Conservation (phyloP, 1,140 invertebrate genomes). For the Drosophila azteca region DNA sequence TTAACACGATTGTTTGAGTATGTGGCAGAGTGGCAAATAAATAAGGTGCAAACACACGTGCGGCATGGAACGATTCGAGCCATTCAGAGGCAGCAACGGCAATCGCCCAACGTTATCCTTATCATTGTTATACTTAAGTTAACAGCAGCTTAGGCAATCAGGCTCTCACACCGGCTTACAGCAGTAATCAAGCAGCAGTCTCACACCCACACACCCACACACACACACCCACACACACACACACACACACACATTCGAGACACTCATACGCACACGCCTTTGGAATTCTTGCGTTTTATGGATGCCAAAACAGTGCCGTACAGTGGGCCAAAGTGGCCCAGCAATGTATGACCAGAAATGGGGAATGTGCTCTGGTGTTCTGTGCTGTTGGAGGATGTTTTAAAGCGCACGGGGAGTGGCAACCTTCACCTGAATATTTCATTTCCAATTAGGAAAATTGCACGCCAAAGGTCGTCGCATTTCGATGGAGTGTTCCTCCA, state of each 20-base stretch:
- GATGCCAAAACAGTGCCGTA: conserved; percentile 10
- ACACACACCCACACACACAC: not conserved
- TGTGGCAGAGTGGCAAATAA: conserved; percentile 68
- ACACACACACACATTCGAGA: too few species aligned
- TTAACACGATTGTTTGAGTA: conserved; percentile 66
- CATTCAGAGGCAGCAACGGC: conserved; percentile 45
- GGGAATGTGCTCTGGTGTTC: too few species aligned
- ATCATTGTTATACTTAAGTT: conserved; percentile 82
- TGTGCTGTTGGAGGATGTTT: too few species aligned
- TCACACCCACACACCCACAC: conserved; percentile 10
- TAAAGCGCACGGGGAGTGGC: too few species aligned
- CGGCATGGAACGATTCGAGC: not conserved
- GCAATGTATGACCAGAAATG: too few species aligned
- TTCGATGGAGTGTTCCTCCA: too few species aligned
- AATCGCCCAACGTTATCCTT: conserved; percentile 74
- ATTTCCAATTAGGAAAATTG: too few species aligned
- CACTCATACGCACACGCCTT: too few species aligned
- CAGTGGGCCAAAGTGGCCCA: conserved; percentile 30
- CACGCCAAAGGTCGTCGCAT: too few species aligned
- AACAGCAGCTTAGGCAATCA: conserved; percentile 71
- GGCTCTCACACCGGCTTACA: conserved; percentile 37
- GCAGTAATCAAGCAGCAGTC: conserved; percentile 62
- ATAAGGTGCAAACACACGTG: conserved; percentile 69
- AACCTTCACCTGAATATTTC: too few species aligned
- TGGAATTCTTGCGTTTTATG: conserved; percentile 29